These are phyloP conservation scores for Maniola hyperantus DNA, from an alignment of 2,888 invertebrate species.

Conservation along the genomic window DNA sequence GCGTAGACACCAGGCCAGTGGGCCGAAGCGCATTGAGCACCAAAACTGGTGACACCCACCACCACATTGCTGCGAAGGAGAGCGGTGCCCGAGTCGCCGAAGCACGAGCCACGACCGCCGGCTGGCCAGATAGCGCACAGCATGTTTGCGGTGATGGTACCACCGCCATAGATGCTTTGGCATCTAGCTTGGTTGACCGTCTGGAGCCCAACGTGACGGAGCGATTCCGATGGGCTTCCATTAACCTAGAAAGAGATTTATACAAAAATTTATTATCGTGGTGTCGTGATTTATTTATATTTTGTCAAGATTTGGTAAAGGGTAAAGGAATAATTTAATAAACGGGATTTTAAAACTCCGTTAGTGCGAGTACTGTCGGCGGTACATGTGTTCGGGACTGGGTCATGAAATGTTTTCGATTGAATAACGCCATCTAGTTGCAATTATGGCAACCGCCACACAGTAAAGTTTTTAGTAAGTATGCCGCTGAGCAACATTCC, in stretches of 20 bases:
- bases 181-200: not conserved
- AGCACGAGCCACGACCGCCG: slow-evolving; percentile 6
- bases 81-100: slow-evolving; percentile 4
- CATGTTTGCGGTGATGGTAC: slow-evolving; percentile 6
- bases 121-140: not conserved
- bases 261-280: not conserved
- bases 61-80: not conserved
- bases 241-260: not conserved
- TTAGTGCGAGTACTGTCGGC: too few species aligned
- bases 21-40: not conserved
- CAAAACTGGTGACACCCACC: slow-evolving; percentile 7
- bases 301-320: too few species aligned
- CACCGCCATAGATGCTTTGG: not conserved
- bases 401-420: too few species aligned
- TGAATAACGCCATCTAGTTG: too few species aligned
- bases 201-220: slow-evolving; percentile 1
- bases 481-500: too few species aligned
- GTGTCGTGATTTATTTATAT: not conserved
- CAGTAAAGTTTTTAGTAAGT: too few species aligned
- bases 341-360: too few species aligned
- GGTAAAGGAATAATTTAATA: too few species aligned
- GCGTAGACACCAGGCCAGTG: slow-evolving; percentile 11
- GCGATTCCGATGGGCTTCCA: not conserved
- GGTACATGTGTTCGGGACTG: too few species aligned
- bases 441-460: too few species aligned